phyloP scores from a whole-genome alignment of 1,140 invertebrate species.

The Aleiodes sp. region DNA sequence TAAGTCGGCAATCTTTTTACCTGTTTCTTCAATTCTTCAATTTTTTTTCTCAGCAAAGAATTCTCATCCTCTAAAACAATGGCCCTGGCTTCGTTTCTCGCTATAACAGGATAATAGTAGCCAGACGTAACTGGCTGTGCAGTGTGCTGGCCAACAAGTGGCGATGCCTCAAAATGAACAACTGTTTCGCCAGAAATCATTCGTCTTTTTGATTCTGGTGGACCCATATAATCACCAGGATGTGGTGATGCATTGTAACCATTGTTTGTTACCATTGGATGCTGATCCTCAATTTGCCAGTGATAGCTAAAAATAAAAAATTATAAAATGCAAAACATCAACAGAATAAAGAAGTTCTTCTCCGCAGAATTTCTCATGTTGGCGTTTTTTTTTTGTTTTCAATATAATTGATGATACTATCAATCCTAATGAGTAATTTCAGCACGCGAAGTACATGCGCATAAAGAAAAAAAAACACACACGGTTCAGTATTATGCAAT shows the following conservation, averaged over 20 bases:
- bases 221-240: slow-evolving; percentile 57
- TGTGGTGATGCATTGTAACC: slow-evolving; percentile 53
- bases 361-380: too few species aligned
- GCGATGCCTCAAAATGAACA: slow-evolving; percentile 58
- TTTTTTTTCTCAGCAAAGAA: slow-evolving; percentile 74
- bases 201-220: slow-evolving; percentile 58
- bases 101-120: slow-evolving; percentile 62
- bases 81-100: slow-evolving; percentile 62
- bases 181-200: slow-evolving; percentile 59
- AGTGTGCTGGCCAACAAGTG: slow-evolving; percentile 53
- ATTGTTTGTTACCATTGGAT: slow-evolving; percentile 49
- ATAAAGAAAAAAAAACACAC: neutral
- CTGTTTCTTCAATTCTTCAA: slow-evolving; percentile 79
- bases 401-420: too few species aligned
- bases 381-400: too few species aligned
- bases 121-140: slow-evolving; percentile 54
- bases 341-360: too few species aligned
- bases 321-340: neutral
- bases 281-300: slow-evolving; percentile 60
- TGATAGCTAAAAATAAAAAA: slow-evolving; percentile 49
- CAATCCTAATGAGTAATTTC: neutral
- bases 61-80: slow-evolving; percentile 80
- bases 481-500: slow-evolving; percentile 21
- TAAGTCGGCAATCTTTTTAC: slow-evolving; percentile 54
- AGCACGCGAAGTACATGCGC: neutral